These are phyloP conservation scores for Heteronetta atricapilla DNA, from an alignment of 2,113 vertebrate species.

Conservation along the genomic window DNA sequence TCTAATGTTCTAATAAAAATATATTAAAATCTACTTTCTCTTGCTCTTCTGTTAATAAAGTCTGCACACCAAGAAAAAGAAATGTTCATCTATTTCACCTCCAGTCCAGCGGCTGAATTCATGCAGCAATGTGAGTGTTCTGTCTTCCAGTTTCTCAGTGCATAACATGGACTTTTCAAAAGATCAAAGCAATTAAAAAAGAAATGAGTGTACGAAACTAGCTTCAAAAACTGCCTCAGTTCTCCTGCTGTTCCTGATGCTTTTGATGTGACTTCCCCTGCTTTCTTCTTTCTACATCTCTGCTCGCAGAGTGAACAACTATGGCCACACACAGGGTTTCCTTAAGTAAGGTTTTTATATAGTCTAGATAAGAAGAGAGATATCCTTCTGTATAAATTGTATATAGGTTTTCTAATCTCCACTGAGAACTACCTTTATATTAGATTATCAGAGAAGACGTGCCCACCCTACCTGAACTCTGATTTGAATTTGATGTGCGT, in stretches of 20 bases:
- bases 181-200: slow-evolving; percentile 66
- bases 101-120: background rate
- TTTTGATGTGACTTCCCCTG: slow-evolving; percentile 1
- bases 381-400: background rate
- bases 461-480: background rate
- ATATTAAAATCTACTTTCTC: background rate
- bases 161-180: slow-evolving; percentile 16
- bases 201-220: slow-evolving; percentile 11
- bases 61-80: background rate
- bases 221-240: slow-evolving; percentile 18
- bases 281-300: background rate
- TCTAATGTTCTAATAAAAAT: background rate
- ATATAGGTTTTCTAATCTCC: background rate
- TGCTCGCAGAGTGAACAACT: slow-evolving; percentile 10
- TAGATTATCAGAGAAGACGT: slow-evolving; percentile 20
- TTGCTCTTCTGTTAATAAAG: background rate
- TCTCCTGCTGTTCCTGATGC: background rate
- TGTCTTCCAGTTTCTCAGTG: slow-evolving; percentile 2
- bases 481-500: slow-evolving; percentile 7
- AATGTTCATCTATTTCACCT: background rate
- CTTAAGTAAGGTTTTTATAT: slow-evolving; percentile 7
- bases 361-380: background rate
- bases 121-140: background rate
- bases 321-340: background rate
- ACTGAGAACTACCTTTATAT: background rate